Conservation (phyloP, 2,113 vertebrate species). For the Fregetta grallaria region DNA sequence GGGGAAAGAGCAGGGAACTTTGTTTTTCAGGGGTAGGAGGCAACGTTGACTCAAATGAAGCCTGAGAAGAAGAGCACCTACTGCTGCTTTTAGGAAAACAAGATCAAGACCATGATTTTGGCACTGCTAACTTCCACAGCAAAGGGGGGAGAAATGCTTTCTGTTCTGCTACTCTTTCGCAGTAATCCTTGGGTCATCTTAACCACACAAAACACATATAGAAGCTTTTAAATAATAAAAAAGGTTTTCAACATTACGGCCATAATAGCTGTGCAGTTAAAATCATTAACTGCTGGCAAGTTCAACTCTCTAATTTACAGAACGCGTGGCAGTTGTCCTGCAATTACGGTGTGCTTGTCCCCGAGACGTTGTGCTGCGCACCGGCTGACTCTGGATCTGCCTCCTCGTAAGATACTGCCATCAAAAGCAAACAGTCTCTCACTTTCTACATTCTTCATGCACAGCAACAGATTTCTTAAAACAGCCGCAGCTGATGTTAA, state of each 20-base stretch:
- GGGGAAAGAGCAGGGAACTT: neutral
- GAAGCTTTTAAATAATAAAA: neutral
- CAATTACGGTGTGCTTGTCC: neutral
- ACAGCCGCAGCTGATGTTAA: neutral
- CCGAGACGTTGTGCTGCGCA: accelerated
- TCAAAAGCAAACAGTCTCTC: neutral
- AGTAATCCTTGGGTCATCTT: neutral
- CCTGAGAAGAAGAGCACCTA: neutral
- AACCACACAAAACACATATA: neutral
- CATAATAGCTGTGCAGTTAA: neutral
- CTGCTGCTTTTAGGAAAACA: neutral
- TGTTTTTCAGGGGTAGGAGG: neutral
- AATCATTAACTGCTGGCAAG: neutral
- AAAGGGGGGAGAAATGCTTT: neutral
- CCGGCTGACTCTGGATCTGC: neutral
- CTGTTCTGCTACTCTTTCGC: neutral
- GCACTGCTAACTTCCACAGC: neutral
- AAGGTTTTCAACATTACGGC: neutral
- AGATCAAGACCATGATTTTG: neutral
- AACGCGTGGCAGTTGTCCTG: neutral
- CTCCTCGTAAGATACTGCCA: accelerated
- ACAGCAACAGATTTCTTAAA: neutral
- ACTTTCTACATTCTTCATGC: neutral
- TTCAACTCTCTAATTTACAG: neutral
- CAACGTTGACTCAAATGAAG: neutral